phyloP scores from a whole-genome alignment of 2,797 vertebrate species.

The Sardinella longiceps region DNA sequence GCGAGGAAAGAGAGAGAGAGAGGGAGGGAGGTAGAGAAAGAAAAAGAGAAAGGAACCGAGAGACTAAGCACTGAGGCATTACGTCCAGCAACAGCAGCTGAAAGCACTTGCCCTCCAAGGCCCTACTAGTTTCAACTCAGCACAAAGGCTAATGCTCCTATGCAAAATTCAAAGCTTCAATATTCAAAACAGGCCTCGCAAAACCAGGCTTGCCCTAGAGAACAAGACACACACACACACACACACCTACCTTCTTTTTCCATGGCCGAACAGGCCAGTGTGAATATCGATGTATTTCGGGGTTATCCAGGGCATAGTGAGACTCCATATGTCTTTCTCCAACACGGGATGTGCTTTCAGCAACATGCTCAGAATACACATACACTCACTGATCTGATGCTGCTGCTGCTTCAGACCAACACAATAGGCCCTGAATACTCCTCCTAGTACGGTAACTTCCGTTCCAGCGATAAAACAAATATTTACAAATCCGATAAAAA shows the following conservation, averaged over 20 bases:
- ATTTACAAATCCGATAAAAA: neutral
- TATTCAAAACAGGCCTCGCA: neutral
- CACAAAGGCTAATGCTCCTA: neutral
- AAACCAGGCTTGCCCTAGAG: neutral
- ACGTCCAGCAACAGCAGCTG: neutral
- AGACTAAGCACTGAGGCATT: neutral
- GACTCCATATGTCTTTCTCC: conserved; percentile 21
- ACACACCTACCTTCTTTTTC: conserved; percentile 48
- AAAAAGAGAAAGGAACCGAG: neutral
- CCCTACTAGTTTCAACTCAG: neutral
- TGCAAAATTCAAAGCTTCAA: conserved; percentile 12
- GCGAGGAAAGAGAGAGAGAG: neutral
- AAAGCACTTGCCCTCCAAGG: neutral
- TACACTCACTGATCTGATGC: neutral
- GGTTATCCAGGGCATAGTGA: conserved; percentile 11
- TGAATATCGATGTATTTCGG: conserved; percentile 15
- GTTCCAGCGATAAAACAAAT: neutral
- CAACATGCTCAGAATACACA: conserved; percentile 1
- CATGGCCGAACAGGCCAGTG: conserved; percentile 22
- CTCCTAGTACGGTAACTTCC: too few species aligned
- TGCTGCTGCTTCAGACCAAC: neutral
- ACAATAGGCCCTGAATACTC: neutral
- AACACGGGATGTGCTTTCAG: conserved; percentile 26
- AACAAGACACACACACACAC: neutral
- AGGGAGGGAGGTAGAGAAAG: neutral